Conservation (phyloP, 2,113 vertebrate genomes). For the Phaethornis superciliosus region DNA sequence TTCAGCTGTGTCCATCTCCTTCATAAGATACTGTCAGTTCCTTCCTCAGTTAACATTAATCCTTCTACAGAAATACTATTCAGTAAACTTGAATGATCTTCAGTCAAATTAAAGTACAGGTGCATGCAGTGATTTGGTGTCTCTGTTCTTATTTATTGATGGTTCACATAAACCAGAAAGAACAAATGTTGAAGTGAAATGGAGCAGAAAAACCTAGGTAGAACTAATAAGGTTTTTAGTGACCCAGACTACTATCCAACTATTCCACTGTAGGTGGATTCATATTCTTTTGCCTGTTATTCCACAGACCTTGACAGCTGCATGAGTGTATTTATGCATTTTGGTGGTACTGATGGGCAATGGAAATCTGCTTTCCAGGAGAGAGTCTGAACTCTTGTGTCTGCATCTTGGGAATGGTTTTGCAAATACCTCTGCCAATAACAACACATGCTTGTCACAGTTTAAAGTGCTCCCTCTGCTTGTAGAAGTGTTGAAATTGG, state of each 20-base stretch:
- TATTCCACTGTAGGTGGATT: not conserved
- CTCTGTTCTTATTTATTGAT: not conserved
- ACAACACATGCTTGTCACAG: not conserved
- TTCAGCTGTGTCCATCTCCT: not conserved
- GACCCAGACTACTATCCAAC: not conserved
- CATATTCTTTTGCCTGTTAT: not conserved
- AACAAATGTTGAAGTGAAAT: not conserved
- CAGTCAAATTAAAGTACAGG: not conserved
- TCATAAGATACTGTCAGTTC: not conserved
- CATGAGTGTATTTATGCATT: rapidly evolving
- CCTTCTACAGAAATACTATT: not conserved
- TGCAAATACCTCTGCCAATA: not conserved
- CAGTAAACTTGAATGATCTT: not conserved
- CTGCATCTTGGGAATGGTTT: not conserved
- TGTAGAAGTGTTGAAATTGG: not conserved
- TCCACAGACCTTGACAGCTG: not conserved
- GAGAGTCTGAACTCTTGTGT: not conserved
- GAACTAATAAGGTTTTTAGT: not conserved
- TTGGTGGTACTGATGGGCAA: not conserved
- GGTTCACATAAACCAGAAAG: not conserved
- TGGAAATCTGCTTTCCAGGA: not conserved
- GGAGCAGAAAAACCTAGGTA: not conserved
- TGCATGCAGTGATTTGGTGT: not conserved
- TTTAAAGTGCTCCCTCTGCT: not conserved
- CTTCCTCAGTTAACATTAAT: not conserved